These are phyloP conservation scores for Loriculus beryllinus DNA, from an alignment of 2,797 vertebrate genomes.

Conservation along the genomic window DNA sequence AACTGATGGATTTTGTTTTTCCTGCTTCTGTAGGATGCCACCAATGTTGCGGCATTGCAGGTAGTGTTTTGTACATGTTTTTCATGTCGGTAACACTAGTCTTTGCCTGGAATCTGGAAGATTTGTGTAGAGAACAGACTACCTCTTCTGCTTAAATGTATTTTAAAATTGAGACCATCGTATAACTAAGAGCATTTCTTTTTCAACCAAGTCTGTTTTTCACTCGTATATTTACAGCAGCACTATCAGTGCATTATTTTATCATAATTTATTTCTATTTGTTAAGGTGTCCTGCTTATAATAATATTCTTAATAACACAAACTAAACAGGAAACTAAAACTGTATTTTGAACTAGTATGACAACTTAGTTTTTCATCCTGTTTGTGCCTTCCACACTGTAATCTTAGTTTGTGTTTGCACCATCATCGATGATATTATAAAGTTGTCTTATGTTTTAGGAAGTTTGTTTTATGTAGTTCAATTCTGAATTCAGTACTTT, in stretches of 20 bases:
- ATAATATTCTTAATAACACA: background rate
- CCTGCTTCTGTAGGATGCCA: background rate
- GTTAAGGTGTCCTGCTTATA: background rate
- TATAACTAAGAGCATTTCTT: background rate
- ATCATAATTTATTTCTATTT: background rate
- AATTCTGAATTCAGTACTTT: background rate
- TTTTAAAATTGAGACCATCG: background rate
- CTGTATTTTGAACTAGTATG: background rate
- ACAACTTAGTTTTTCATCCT: background rate
- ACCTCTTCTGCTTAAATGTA: background rate
- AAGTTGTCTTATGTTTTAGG: background rate
- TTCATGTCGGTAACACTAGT: background rate
- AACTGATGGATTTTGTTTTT: background rate
- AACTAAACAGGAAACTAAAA: background rate
- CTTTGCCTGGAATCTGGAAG: background rate
- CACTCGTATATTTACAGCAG: background rate
- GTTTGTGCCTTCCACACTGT: background rate
- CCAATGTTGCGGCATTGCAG: background rate
- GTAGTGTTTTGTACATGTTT: background rate
- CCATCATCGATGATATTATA: background rate
- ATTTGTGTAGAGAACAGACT: background rate
- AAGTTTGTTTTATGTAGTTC: background rate
- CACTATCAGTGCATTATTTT: background rate
- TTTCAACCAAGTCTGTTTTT: background rate
- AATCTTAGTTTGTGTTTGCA: background rate